Evolutionary conservation across 1,140 invertebrate genomes (phyloP), one percentile per base, ranked within the genome.

Genomic region (Pseudomyrmex dendroicus): DNA sequence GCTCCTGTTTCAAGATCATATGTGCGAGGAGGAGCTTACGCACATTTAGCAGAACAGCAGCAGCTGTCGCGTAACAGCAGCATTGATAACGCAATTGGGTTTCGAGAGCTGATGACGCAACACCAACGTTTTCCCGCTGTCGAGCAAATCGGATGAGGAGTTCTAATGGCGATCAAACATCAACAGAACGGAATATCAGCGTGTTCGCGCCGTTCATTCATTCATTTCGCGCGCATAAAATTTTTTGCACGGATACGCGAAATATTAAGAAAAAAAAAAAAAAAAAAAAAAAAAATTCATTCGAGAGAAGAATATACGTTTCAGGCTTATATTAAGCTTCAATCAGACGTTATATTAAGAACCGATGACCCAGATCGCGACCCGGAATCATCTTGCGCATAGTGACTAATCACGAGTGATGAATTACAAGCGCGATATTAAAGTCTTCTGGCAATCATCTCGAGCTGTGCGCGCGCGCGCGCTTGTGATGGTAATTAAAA

Each of bases 11-110:
- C 52, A 87, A 56, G 57, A 74, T 86, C 66, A 70, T 57, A 70
- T 63, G 66, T 59, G 77, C 44, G 59, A 67, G 73, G 56, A 74
- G 35, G 5, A 35, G 35, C 35, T 35, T 35, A 35, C 35, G 5
- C 73, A 50, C 44, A 50, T 35, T 20, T 83, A 59, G 4, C 20
- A 22, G 5, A 70, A 63, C 72, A 82, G 57, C 72, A 82, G 57
- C 66, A 83, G 77, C 86, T 88, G 86, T 85, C 48, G 35, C 35
- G 73, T 62, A 83, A 85, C 73, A 59, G 64, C 74, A 83, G 22
- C 70, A 82, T 72, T 84, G 87, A 89, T 89, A 89, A 89, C 46
- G 52, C 62, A 84, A 83, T 85, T 87, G 20, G 83, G 78, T 85
- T 78, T 86, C 62, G 62, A 73, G 50, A 61, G 56, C 22, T 20